These are phyloP conservation scores for Megaustenia siamemsis DNA, from an alignment of 2,888 invertebrate genomes.

Conservation along the genomic window DNA sequence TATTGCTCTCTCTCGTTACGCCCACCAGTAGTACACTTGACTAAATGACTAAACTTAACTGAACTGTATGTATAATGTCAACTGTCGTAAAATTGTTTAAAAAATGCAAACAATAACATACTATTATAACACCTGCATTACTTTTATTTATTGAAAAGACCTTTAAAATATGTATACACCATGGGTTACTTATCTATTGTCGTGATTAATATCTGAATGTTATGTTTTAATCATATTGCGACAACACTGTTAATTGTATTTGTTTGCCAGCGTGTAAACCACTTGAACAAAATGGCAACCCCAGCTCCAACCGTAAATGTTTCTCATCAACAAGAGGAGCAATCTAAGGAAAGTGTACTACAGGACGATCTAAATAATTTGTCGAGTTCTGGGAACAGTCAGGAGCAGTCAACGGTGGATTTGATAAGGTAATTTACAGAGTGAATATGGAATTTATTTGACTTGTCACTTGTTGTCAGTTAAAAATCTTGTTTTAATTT, in stretches of 20 bases:
- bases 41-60: too few species aligned
- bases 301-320: slow-evolving; percentile 11
- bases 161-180: too few species aligned
- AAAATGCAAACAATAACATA: too few species aligned
- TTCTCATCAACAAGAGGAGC: not conserved
- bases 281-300: slow-evolving; percentile 57
- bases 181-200: too few species aligned
- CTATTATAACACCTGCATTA: too few species aligned
- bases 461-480: not conserved
- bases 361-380: not conserved
- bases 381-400: not conserved
- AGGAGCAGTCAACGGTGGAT: not conserved
- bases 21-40: too few species aligned
- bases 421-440: not conserved
- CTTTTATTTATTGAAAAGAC: too few species aligned
- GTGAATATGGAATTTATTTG: not conserved
- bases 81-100: too few species aligned
- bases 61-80: too few species aligned
- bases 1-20: too few species aligned
- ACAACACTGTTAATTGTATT: slow-evolving; percentile 14
- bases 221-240: too few species aligned
- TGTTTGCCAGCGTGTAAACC: slow-evolving; percentile 69
- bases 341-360: slow-evolving; percentile 13
- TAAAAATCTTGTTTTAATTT: not conserved
- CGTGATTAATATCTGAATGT: too few species aligned